Base-by-base conservation (phyloP, 2,888 invertebrate genomes). In the Rosalia funebris region DNA sequence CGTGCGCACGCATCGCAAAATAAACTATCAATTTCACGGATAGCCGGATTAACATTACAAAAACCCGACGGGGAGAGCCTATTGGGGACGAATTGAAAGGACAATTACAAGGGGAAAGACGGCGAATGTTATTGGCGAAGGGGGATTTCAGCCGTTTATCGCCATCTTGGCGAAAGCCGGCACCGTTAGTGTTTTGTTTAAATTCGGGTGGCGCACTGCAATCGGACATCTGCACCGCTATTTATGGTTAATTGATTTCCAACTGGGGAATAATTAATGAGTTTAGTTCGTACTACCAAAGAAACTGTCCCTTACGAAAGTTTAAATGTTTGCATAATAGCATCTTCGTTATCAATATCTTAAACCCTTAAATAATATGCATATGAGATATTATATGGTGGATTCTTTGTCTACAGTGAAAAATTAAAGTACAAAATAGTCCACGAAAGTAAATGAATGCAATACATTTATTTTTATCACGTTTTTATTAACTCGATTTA, bases 1-100 rank as follows among this genome's bases (percentile, higher is more conserved):
- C 39, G 59, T 62, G 60, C 62, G 60, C 65, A 65, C 68, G 66
- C 70, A 65, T 32, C 37, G 20, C 42, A 63, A 73, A n/a, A 73
- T 73, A 71, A 71, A 72, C 75, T 71, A 72, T 72, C 74, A 75
- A 75, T 75, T 75, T 74, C 74, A 72, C 74, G 72, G 70, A 68
- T 61, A 65, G 62, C 48, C 67, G 61, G 63, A 70, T 70, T 68
- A 66, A 55, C 66, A 56, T 60, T 54, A 57, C 42, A 53, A 53
- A 53, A 53, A 53, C 32, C 19, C 31, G 46, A 32, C 45, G 60
- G 65, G 66, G 55, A 66, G 55, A 54, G 59, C 34, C 32, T 56
- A 64, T 56, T 60, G 68, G 62, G 64, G 59, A 53, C 52, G 58
- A 34, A 12, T 16, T 45, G 39, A 46, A 37, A 39, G 46, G 37